These are phyloP conservation scores for Oenanthe melanoleuca DNA, from an alignment of 2,113 vertebrate genomes.

Conservation along the genomic window DNA sequence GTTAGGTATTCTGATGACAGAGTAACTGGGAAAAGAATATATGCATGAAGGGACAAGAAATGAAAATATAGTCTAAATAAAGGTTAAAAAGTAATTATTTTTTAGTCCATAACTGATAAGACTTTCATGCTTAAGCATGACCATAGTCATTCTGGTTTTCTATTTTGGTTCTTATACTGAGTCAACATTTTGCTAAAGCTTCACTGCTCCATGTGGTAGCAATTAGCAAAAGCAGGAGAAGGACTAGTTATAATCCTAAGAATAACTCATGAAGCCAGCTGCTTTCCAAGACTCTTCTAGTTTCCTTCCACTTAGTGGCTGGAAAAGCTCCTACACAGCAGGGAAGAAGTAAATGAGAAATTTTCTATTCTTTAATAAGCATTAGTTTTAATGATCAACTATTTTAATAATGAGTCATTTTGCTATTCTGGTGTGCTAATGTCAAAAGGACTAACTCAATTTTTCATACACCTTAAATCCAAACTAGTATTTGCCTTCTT, in stretches of 20 bases:
- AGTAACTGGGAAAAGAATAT: not conserved
- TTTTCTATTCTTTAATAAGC: not conserved
- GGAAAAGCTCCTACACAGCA: not conserved
- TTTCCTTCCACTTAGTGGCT: not conserved
- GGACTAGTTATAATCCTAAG: not conserved
- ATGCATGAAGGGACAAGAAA: not conserved
- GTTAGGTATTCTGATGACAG: not conserved
- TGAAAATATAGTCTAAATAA: not conserved
- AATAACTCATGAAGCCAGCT: not conserved
- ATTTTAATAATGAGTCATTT: not conserved
- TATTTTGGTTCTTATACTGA: not conserved
- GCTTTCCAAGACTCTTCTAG: not conserved
- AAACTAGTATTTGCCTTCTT: not conserved
- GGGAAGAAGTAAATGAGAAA: conserved; percentile 4
- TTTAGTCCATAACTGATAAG: not conserved
- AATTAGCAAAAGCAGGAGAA: conserved; percentile 14
- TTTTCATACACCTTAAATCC: not conserved
- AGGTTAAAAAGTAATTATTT: not conserved
- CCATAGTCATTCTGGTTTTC: not conserved
- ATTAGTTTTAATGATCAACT: not conserved
- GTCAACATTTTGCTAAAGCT: conserved; percentile 4
- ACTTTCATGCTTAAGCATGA: not conserved
- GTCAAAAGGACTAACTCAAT: not conserved
- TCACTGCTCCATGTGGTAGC: not conserved
- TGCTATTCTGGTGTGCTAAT: not conserved